Evolutionary conservation across 2,797 vertebrate genomes (phyloP).

Genomic region (Hydrophis major): DNA sequence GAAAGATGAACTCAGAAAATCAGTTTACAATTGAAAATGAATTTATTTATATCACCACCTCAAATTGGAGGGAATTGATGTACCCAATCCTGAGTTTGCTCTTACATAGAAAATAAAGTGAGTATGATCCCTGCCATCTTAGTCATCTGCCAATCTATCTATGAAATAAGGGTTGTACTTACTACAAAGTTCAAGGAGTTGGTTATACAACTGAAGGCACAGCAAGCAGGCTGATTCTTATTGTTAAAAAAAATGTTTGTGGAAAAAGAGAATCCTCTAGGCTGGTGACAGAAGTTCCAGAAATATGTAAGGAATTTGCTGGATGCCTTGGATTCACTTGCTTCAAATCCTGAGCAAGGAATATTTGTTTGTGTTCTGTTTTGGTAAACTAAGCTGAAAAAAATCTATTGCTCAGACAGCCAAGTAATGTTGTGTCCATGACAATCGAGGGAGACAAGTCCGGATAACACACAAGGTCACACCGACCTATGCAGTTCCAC

Average conservation of each 20-base stretch:
- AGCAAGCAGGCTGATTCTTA: neutral
- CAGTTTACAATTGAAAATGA: neutral
- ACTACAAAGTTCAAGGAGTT: neutral
- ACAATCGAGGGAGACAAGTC: slow-evolving; percentile 8
- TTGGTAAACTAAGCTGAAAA: neutral
- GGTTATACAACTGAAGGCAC: neutral
- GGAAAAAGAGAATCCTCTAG: neutral
- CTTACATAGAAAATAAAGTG: slow-evolving; percentile 9
- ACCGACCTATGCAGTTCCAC: neutral
- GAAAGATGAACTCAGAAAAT: neutral
- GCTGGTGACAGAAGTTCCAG: neutral
- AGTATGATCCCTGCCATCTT: slow-evolving; percentile 16
- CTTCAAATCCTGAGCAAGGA: neutral
- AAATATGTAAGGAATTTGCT: neutral
- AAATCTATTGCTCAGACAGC: neutral
- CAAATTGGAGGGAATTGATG: neutral
- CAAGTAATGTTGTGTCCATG: neutral
- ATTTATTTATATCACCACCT: neutral
- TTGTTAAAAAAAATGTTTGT: neutral
- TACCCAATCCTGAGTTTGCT: neutral
- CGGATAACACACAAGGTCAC: fast-evolving
- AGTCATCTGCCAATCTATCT: slow-evolving; percentile 28
- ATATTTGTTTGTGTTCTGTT: neutral
- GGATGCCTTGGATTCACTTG: neutral
- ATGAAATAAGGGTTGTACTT: neutral